Evolutionary conservation across 1,140 invertebrate genomes (phyloP).

Genomic region (Chironomus tepperi): DNA sequence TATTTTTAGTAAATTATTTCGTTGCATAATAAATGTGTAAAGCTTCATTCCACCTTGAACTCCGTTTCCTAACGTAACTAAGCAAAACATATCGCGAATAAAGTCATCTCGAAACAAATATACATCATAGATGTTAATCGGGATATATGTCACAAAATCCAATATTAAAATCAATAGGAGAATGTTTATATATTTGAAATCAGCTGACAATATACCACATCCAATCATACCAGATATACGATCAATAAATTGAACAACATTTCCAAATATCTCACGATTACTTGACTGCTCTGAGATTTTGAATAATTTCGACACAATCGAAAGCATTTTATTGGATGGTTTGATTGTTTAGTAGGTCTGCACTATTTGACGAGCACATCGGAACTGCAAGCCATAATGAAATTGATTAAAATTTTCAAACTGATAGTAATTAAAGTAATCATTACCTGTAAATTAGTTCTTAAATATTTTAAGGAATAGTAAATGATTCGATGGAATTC

Average conservation of each 20-base stretch:
- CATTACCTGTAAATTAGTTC: too few species aligned
- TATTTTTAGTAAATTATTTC: neutral
- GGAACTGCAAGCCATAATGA: too few species aligned
- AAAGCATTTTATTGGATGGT: neutral
- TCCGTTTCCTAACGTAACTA: neutral
- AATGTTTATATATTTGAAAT: neutral
- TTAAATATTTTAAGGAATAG: too few species aligned
- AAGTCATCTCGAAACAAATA: neutral
- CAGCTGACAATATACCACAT: neutral
- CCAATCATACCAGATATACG: neutral
- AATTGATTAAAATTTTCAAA: too few species aligned
- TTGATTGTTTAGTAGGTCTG: too few species aligned
- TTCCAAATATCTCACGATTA: too few species aligned
- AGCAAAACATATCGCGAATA: neutral
- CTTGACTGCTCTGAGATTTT: too few species aligned
- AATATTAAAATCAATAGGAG: neutral
- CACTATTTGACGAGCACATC: too few species aligned
- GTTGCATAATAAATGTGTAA: neutral
- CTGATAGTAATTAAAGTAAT: too few species aligned
- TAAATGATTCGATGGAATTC: too few species aligned
- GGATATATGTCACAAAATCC: neutral
- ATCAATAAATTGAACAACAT: neutral
- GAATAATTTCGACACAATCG: neutral
- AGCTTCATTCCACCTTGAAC: neutral
- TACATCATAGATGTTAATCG: neutral